phyloP scores from a whole-genome alignment of 2,113 vertebrate species.

The Nesoenas mayeri region DNA sequence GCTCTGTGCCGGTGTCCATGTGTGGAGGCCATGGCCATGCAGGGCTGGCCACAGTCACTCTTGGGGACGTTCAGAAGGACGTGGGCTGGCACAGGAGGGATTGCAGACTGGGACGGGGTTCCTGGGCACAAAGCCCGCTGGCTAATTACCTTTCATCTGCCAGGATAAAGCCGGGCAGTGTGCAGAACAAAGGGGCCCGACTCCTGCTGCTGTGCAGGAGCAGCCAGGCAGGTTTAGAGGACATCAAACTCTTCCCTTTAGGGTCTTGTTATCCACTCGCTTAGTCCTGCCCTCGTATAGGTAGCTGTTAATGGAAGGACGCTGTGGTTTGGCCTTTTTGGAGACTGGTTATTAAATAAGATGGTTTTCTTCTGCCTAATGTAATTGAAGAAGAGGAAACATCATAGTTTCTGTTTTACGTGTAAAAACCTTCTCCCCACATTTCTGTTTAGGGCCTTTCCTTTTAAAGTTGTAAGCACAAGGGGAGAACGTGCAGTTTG shows the following conservation, averaged over 20 bases:
- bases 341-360: neutral
- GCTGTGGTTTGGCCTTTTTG: neutral
- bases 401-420: neutral
- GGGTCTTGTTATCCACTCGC: neutral
- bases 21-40: neutral
- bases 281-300: neutral
- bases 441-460: neutral
- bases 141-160: neutral
- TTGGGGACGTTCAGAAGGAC: neutral
- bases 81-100: neutral
- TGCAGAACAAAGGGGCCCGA: neutral
- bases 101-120: neutral
- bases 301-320: neutral
- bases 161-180: neutral
- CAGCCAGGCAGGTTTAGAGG: neutral
- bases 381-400: neutral
- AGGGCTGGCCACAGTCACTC: neutral
- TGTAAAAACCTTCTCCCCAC: neutral
- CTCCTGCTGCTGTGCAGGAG: neutral
- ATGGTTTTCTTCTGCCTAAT: neutral
- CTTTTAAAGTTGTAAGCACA: neutral
- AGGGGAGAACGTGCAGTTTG: neutral
- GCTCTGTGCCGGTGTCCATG: rapidly evolving
- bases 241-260: neutral
- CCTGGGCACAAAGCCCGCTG: neutral